Conservation (phyloP, 1,140 invertebrate genomes). For the Achroia grisella region DNA sequence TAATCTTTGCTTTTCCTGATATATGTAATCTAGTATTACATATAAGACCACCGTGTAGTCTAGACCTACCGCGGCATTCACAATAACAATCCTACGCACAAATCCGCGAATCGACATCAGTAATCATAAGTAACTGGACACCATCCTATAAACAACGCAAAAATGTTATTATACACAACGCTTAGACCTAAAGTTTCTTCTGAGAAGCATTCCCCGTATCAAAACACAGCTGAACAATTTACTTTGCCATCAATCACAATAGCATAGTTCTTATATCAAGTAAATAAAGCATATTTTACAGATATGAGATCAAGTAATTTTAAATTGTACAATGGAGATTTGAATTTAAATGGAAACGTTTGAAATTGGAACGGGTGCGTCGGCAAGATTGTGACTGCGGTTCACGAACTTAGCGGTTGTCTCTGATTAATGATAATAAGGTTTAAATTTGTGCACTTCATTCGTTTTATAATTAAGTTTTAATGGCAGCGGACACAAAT, state of each 20-base stretch:
- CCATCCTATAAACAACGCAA: constrained; percentile 37
- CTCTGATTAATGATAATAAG: constrained; percentile 4
- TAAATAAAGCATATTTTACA: constrained; percentile 4
- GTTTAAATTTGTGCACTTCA: constrained; percentile 5
- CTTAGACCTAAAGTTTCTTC: constrained; percentile 50
- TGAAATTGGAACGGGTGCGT: constrained; percentile 36
- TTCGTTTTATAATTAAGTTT: neutral
- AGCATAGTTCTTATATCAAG: constrained; percentile 8
- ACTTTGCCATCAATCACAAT: constrained; percentile 1
- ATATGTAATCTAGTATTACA: no score
- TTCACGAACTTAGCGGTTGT: neutral
- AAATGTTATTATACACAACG: constrained; percentile 33
- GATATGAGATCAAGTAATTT: constrained; percentile 4
- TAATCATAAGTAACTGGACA: constrained; percentile 41
- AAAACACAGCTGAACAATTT: constrained; percentile 36
- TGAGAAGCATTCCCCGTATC: constrained; percentile 48
- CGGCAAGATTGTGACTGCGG: constrained; percentile 7
- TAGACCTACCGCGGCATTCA: constrained; percentile 26
- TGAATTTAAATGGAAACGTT: constrained; percentile 48
- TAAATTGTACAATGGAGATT: constrained; percentile 36
- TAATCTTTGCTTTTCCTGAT: no score
- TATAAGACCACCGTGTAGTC: constrained; percentile 25
- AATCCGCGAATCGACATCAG: constrained; percentile 45
- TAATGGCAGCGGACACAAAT: neutral
- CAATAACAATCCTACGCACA: constrained; percentile 42